A percentile compares a stretch with the other conserved stretches of the same genome.
These are phyloP conservation scores for Anguilla anguilla DNA, from an alignment of 2,797 vertebrate species.

Conservation along the genomic window DNA sequence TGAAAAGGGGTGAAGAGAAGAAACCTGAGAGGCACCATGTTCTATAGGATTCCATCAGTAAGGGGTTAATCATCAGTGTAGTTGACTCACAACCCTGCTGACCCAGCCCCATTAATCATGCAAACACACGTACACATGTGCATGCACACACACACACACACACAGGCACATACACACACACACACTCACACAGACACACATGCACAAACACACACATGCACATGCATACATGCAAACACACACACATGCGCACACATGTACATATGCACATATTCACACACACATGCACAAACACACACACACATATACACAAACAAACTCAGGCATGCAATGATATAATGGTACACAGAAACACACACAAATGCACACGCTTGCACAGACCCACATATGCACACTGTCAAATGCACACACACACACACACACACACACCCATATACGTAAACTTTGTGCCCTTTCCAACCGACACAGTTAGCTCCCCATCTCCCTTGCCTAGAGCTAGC, in stretches of 20 bases:
- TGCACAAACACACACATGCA: constrained; percentile 4
- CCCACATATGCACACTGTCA: background rate
- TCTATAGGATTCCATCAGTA: constrained; percentile 30
- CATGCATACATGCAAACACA: background rate
- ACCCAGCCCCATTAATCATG: background rate
- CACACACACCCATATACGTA: background rate
- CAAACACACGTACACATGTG: constrained; percentile 4
- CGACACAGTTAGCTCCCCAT: background rate
- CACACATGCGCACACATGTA: background rate
- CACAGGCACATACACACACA: constrained; percentile 9
- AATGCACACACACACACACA: background rate
- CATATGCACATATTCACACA: background rate
- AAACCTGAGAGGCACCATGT: constrained; percentile 39
- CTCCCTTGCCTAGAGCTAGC: constrained; percentile 7
- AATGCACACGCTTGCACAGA: background rate
- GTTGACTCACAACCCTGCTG: background rate
- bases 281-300: background rate
- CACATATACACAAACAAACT: background rate
- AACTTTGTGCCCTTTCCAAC: background rate
- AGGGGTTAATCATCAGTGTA: background rate
- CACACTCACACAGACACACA: constrained; percentile 8
- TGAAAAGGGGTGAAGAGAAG: constrained; percentile 22
- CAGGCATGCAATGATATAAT: no score
- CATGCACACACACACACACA: background rate
- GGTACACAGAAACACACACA: background rate